Base-by-base conservation (phyloP, 2,113 vertebrate species). In the Hirundichthys speculiger region DNA sequence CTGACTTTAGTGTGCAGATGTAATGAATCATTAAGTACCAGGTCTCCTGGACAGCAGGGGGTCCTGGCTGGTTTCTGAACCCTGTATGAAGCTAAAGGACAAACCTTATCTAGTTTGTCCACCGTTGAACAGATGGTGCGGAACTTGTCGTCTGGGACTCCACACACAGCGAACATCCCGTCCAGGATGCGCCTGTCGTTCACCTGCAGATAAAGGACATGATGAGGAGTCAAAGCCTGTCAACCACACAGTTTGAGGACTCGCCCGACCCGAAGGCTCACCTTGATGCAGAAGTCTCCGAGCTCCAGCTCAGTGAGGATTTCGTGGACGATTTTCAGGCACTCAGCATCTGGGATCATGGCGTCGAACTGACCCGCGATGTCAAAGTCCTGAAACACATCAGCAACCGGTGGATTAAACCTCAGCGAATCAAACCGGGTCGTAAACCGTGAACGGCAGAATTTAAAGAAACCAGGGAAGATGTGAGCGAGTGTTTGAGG, bases 31-130 rank as follows among this genome's bases (percentile, higher is more conserved):
- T 27, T 27, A 10, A 34, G 30, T 10, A 10, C 11, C 9, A 10
- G 30, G n/a, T n/a, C n/a, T n/a, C n/a, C n/a, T n/a, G n/a, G n/a
- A n/a, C 30, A 34, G 3, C 30, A 34, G 30, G n/a, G n/a, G n/a
- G n/a, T n/a, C n/a, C n/a, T n/a, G n/a, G n/a, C n/a, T n/a, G n/a
- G n/a, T n/a, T n/a, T n/a, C 30, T 4, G 30, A 34, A 10, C 6
- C 30, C 30, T 2, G 25, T 27, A 4, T 6, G 25, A 6, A 27
- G 25, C 25, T 27, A 6, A 27, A 27, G 6, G 9, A 2, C 27
- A 18, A 88, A 99, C 98, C 96, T 99, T 99, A 82, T 98, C 96
- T 77, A 99, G 90, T 78, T 99, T 99, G 85, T 99, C 98, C 22
- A 99, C 97, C 0, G 95, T 96, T 40, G 98, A 98, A 86, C 96